Conservation (phyloP, 2,113 vertebrate genomes). For the Camelus bactrianus region DNA sequence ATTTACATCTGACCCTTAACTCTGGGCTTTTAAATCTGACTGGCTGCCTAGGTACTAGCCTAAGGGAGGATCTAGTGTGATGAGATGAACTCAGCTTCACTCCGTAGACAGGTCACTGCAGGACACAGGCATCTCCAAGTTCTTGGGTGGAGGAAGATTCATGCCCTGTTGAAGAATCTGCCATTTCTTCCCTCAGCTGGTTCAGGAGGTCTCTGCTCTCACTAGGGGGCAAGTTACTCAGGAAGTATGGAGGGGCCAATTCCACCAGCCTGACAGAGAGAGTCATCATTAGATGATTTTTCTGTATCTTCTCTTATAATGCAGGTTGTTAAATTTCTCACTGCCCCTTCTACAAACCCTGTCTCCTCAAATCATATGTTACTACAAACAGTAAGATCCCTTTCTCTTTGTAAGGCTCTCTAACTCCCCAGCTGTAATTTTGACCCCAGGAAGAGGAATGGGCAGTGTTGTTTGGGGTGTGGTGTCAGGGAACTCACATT, state of each 20-base stretch:
- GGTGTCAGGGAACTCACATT: conserved; percentile 89
- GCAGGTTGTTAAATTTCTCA: background rate
- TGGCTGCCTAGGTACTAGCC: background rate
- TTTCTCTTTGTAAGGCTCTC: background rate
- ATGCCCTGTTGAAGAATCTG: fast-evolving
- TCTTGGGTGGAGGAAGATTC: background rate
- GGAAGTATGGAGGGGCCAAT: conserved; percentile 94
- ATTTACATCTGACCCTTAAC: background rate
- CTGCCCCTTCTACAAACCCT: background rate
- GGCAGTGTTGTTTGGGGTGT: background rate
- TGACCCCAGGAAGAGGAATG: background rate
- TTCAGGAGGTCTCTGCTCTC: conserved; percentile 95
- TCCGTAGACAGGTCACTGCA: conserved; percentile 86
- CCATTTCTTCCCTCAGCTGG: conserved; percentile 90
- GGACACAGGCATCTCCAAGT: conserved; percentile 83
- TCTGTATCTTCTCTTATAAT: background rate
- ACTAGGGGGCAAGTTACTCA: conserved; percentile 95
- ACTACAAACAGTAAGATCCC: background rate
- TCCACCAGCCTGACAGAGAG: conserved; percentile 91
- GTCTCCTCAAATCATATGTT: background rate
- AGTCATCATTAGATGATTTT: background rate
- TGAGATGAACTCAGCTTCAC: background rate
- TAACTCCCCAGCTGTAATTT: background rate
- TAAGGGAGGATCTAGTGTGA: background rate
- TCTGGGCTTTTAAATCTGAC: conserved; percentile 6